Conservation (phyloP, 2,888 invertebrate species). For the Aethes cnicana region DNA sequence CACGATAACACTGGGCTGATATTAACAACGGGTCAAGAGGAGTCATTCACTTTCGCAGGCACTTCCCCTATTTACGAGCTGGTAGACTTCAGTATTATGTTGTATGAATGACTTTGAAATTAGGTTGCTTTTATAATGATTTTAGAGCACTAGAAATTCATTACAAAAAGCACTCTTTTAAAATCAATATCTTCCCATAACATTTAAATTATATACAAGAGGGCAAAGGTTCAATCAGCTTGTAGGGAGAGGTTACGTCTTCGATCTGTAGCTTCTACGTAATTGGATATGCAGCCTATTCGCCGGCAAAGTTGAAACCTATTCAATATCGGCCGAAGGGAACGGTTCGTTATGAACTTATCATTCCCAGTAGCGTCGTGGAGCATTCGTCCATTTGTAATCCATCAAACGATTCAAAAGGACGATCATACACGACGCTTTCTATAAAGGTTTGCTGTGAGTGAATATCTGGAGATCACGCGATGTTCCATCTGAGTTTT, state of each 20-base stretch:
- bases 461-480: no score
- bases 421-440: not conserved
- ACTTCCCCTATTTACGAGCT: constrained; percentile 56
- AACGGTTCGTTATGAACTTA: no score
- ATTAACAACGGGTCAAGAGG: constrained; percentile 72
- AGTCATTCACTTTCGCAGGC: constrained; percentile 74
- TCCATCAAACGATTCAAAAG: constrained; percentile 3
- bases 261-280: constrained; percentile 44
- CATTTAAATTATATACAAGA: constrained; percentile 12
- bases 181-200: not conserved
- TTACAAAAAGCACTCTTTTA: no score
- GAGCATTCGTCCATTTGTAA: constrained; percentile 3
- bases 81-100: no score
- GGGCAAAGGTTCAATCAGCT: constrained; percentile 49
- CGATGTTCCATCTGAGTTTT: no score
- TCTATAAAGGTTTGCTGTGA: no score
- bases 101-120: no score
- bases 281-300: constrained; percentile 66
- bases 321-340: constrained; percentile 51
- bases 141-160: no score
- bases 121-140: no score
- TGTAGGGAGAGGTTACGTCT: constrained; percentile 47
- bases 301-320: constrained; percentile 58
- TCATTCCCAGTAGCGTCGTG: constrained; percentile 34
- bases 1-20: constrained; percentile 66